A percentile compares a stretch with the other conserved stretches of the same genome.
These are phyloP conservation scores for Oplegnathus fasciatus DNA, from an alignment of 2,113 vertebrate genomes.

Conservation along the genomic window DNA sequence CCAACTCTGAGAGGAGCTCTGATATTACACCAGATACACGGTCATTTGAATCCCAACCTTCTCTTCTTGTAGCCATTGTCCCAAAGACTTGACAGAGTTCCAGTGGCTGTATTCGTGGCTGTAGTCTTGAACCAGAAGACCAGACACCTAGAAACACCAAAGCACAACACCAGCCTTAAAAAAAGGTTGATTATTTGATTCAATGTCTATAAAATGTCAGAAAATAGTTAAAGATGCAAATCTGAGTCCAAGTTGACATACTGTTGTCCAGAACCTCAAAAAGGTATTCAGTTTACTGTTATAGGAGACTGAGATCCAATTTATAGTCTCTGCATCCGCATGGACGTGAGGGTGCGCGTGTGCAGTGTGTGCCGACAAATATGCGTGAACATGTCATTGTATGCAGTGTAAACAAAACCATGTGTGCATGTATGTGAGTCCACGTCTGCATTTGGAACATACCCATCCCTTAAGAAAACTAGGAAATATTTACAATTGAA, in stretches of 20 bases:
- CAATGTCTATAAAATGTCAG: background rate
- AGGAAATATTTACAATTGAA: background rate
- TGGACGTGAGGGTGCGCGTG: background rate
- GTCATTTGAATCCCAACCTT: constrained; percentile 82
- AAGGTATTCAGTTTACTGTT: too few species aligned
- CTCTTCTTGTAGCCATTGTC: constrained; percentile 93
- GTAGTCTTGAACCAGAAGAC: constrained; percentile 93
- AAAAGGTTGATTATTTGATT: background rate
- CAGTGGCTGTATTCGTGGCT: constrained; percentile 94
- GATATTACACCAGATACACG: background rate
- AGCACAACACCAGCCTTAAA: constrained; percentile 13
- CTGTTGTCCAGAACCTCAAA: background rate
- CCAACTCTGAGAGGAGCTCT: background rate
- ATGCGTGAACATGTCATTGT: background rate
- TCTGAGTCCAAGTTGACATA: background rate
- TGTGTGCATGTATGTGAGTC: background rate
- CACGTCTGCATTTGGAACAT: background rate
- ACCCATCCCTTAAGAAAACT: too few species aligned
- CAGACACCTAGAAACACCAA: constrained; percentile 88
- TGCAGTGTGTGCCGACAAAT: too few species aligned
- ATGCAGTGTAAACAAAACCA: background rate
- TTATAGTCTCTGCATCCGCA: background rate
- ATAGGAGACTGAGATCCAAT: too few species aligned
- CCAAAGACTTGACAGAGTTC: constrained; percentile 91
- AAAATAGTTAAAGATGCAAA: background rate